Conservation (phyloP, 2,888 invertebrate genomes). For the Panzeria rudis region DNA sequence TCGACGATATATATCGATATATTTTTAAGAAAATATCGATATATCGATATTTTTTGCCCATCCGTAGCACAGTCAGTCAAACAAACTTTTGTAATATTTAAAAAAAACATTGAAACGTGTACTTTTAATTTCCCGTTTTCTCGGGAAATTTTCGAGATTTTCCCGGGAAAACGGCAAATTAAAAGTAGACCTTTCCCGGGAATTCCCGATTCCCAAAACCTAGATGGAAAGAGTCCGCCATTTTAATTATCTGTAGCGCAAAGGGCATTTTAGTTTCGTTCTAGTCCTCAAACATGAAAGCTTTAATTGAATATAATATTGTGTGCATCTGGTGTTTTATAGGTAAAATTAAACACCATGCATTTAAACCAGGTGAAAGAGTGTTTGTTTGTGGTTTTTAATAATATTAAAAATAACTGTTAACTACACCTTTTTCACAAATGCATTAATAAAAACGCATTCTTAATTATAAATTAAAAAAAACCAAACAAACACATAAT, state of each 20-base stretch:
- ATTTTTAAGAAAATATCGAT: too few relatives aligned
- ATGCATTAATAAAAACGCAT: conserved; percentile 8
- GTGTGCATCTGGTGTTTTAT: conserved; percentile 34
- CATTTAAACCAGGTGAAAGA: conserved; percentile 28
- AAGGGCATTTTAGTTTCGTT: background rate
- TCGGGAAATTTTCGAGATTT: too few relatives aligned
- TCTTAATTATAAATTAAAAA: conserved; percentile 25
- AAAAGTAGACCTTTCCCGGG: too few relatives aligned
- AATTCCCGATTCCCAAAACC: too few relatives aligned
- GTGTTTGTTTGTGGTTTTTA: conserved; percentile 61
- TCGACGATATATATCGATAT: too few relatives aligned
- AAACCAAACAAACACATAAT: background rate
- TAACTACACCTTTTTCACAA: conserved; percentile 44
- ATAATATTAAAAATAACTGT: conserved; percentile 61
- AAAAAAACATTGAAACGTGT: too few relatives aligned
- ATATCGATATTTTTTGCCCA: too few relatives aligned
- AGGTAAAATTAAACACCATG: conserved; percentile 24
- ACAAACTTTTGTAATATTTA: too few relatives aligned
- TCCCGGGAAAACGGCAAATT: too few relatives aligned
- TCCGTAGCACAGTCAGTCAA: too few relatives aligned
- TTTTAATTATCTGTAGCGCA: too few relatives aligned
- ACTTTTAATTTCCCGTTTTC: too few relatives aligned
- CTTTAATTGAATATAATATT: conserved; percentile 32
- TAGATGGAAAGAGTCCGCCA: background rate
- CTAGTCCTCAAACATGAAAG: background rate